Evolutionary conservation across 2,888 invertebrate species (phyloP).

Genomic region (Iselma pallidipennis): DNA sequence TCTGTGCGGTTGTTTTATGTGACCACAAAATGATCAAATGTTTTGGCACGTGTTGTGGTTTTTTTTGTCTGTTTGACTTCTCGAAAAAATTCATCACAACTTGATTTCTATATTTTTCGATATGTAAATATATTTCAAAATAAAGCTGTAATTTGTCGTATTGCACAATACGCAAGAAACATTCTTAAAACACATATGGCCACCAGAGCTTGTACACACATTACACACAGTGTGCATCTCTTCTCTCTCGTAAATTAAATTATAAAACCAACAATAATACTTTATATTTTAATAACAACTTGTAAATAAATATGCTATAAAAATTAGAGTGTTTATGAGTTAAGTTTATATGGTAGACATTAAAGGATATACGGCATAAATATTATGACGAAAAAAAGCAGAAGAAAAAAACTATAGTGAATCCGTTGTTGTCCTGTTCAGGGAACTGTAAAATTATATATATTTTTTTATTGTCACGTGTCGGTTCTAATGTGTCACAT

Average conservation of each 20-base stretch:
- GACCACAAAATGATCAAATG: constrained; percentile 9
- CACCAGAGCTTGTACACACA: constrained; percentile 28
- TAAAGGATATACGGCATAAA: constrained; percentile 59
- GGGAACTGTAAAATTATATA: constrained; percentile 45
- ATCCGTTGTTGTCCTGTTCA: constrained; percentile 38
- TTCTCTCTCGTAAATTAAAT: constrained; percentile 37
- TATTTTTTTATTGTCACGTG: constrained; percentile 46
- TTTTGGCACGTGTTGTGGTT: constrained; percentile 23
- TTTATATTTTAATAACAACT: constrained; percentile 50
- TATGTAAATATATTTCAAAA: background rate
- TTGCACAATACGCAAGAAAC: constrained; percentile 22
- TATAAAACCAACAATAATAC: constrained; percentile 43
- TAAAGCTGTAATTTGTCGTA: constrained; percentile 11
- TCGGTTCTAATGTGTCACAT: constrained; percentile 39
- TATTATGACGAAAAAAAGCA: constrained; percentile 59
- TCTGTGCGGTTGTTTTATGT: background rate
- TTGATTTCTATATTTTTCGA: too few species aligned
- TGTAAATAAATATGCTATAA: constrained; percentile 65
- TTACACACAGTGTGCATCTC: too few species aligned
- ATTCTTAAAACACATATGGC: constrained; percentile 39
- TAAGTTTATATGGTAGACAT: constrained; percentile 61
- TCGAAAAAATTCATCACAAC: constrained; percentile 6
- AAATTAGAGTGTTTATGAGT: constrained; percentile 61
- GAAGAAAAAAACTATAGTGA: constrained; percentile 28
- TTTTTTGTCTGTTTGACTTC: constrained; percentile 8